Percentiles rank a stretch among this genome's conserved stretches.
These are phyloP conservation scores for Pseudorhombus dupliciocellatus DNA, from an alignment of 2,113 vertebrate genomes.

Conservation along the genomic window DNA sequence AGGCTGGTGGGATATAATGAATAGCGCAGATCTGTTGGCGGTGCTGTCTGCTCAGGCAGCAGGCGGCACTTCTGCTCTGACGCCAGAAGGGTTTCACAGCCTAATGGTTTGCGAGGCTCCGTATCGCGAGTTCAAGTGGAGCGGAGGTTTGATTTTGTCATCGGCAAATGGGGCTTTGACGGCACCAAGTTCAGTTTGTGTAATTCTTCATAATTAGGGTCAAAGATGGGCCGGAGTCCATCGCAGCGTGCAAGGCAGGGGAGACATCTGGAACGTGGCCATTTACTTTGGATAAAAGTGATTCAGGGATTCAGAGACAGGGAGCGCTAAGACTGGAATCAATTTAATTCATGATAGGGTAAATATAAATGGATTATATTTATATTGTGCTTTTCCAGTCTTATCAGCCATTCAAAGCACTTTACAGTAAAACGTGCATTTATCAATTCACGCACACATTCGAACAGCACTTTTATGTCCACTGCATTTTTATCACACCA, in stretches of 20 bases:
- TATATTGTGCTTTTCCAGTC: background rate
- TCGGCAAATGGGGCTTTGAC: slow-evolving; percentile 8
- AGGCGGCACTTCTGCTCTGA: slow-evolving; percentile 7
- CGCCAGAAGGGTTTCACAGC: slow-evolving; percentile 36
- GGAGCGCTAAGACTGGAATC: background rate
- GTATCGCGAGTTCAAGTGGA: slow-evolving; percentile 18
- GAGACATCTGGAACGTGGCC: slow-evolving; percentile 7
- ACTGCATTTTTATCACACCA: background rate
- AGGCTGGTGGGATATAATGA: slow-evolving; percentile 53
- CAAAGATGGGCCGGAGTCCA: slow-evolving; percentile 7
- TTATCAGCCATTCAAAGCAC: background rate
- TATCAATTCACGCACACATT: background rate
- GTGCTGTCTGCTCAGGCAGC: slow-evolving; percentile 24
- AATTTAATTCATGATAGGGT: background rate
- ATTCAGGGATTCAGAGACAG: background rate
- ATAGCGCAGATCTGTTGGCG: slow-evolving; percentile 29
- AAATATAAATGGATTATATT: background rate
- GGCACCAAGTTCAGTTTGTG: slow-evolving; percentile 1
- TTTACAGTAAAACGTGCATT: no score
- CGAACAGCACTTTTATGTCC: background rate
- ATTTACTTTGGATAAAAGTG: background rate
- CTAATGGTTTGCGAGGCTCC: slow-evolving; percentile 29
- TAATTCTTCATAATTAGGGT: slow-evolving; percentile 21
- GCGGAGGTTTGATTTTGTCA: slow-evolving; percentile 26
- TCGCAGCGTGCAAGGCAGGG: background rate